Conservation (phyloP, 2,113 vertebrate species). For the Hippolais icterina region DNA sequence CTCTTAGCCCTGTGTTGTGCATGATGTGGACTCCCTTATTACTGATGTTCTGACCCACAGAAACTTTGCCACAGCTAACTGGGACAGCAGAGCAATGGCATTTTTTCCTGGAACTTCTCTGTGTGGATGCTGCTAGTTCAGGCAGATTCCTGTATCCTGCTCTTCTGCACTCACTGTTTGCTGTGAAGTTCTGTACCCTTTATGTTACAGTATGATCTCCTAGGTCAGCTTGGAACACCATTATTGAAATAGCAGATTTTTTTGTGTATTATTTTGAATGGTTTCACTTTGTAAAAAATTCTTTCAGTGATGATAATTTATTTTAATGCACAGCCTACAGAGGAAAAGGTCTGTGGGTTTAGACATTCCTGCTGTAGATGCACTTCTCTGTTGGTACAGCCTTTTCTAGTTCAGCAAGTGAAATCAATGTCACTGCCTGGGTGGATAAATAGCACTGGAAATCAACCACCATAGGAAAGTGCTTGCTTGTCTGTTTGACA, state of each 20-base stretch:
- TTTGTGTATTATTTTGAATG: not conserved
- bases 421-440: not conserved
- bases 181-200: not conserved
- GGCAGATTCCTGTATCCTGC: not conserved
- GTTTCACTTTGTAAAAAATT: not conserved
- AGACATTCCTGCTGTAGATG: not conserved
- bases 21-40: not conserved
- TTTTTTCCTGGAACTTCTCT: not conserved
- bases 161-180: not conserved
- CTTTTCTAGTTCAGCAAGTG: not conserved
- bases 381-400: not conserved
- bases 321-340: not conserved
- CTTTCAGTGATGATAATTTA: not conserved
- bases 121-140: rapidly evolving
- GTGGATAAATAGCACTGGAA: not conserved
- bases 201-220: rapidly evolving
- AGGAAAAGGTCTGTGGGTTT: not conserved
- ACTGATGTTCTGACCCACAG: not conserved
- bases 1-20: not conserved
- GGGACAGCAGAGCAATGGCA: not conserved
- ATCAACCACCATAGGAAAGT: not conserved
- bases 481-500: not conserved
- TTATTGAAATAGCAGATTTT: not conserved
- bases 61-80: not conserved
- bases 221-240: not conserved